Evolutionary conservation across 2,797 vertebrate genomes (phyloP).

Genomic region (Lacerta agilis): DNA sequence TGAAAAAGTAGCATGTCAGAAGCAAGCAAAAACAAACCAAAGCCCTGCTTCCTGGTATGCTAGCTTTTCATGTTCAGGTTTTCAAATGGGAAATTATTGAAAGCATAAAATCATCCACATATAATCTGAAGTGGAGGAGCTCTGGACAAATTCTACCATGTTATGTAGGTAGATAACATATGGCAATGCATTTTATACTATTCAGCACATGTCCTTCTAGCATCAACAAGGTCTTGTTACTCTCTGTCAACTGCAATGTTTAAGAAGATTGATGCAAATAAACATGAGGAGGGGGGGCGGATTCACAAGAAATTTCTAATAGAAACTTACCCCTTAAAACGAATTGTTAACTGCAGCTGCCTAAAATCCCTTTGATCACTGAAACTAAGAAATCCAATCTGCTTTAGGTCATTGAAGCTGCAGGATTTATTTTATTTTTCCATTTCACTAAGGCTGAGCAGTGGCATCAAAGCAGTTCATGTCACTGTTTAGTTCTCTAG

Average conservation of each 20-base stretch:
- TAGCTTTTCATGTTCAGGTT: not conserved
- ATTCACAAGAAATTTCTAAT: conserved; percentile 62
- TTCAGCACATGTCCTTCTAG: not conserved
- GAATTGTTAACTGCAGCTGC: conserved; percentile 13
- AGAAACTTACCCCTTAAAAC: conserved; percentile 64
- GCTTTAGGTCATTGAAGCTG: not conserved
- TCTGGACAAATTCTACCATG: not conserved
- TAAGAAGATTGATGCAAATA: conserved; percentile 42
- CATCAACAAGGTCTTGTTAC: not conserved
- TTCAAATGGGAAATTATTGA: not conserved
- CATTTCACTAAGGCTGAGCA: not conserved
- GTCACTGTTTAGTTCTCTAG: not conserved
- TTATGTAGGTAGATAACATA: not conserved
- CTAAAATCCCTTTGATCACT: conserved; percentile 62
- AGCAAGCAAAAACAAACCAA: not conserved
- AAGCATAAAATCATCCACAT: not conserved
- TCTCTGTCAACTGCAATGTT: conserved; percentile 30
- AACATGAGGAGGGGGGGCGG: not conserved
- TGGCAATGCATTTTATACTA: not conserved
- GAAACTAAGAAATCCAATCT: conserved; percentile 46
- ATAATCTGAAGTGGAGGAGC: not conserved
- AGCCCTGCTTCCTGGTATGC: not conserved
- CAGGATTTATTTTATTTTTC: conserved; percentile 10
- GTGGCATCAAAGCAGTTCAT: not conserved
- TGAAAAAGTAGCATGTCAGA: no score